Evolutionary conservation across 2,113 vertebrate genomes (phyloP).

Genomic region (Chitala chitala): DNA sequence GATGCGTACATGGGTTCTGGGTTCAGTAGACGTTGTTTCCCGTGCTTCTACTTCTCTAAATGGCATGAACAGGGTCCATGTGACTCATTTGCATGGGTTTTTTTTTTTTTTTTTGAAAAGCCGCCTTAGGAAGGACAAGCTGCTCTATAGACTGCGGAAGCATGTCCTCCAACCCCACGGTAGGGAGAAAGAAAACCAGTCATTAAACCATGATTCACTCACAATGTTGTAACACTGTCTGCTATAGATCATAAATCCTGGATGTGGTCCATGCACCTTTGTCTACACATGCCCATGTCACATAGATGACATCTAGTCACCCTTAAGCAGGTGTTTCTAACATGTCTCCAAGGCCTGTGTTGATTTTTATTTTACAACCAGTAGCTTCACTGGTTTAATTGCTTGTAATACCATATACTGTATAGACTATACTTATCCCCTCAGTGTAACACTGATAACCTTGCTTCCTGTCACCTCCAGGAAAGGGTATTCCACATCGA

Average conservation of each 20-base stretch:
- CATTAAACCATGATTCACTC: background rate
- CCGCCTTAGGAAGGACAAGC: background rate
- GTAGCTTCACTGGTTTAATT: too few relatives aligned
- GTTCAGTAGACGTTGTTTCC: background rate
- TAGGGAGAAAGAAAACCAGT: background rate
- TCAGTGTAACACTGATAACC: too few relatives aligned
- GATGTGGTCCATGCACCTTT: background rate
- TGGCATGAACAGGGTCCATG: background rate
- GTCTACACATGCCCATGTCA: background rate
- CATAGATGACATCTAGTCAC: background rate
- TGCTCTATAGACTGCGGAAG: background rate
- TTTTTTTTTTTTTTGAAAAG: background rate
- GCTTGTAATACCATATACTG: too few relatives aligned
- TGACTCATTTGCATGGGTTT: background rate
- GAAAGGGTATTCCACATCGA: too few relatives aligned
- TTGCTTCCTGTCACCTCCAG: too few relatives aligned
- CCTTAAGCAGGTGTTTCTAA: background rate
- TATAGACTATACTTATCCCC: too few relatives aligned
- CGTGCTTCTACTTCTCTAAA: background rate
- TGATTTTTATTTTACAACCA: background rate
- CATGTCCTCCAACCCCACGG: background rate
- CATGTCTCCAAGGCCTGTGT: background rate
- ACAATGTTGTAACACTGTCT: background rate
- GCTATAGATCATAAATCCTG: background rate
- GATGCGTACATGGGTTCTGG: background rate